Percentiles rank a stretch among this genome's conserved stretches.
These are phyloP conservation scores for Hyppa rectilinea DNA, from an alignment of 2,888 invertebrate genomes.

Conservation along the genomic window DNA sequence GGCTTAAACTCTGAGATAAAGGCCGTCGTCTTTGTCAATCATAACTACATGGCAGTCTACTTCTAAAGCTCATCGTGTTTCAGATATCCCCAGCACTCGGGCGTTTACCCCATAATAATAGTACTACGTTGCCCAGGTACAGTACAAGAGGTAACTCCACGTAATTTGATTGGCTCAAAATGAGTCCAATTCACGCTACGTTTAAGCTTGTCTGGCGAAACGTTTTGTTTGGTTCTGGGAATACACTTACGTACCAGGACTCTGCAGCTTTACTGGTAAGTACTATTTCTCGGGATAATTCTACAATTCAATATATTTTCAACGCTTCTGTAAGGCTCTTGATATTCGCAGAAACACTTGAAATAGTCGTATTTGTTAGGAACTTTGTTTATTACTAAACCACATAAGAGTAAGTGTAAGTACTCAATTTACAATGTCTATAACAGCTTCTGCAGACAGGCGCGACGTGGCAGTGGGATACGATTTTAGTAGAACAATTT, in stretches of 20 bases:
- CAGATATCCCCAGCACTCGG: neutral
- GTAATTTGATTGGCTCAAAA: neutral
- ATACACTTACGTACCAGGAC: neutral
- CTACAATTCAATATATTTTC: neutral
- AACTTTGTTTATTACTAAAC: neutral
- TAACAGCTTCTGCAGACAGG: too few species aligned
- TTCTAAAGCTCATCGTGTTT: neutral
- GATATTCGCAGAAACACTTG: constrained; percentile 2
- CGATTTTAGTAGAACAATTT: too few species aligned
- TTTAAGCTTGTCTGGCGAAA: neutral
- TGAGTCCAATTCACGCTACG: neutral
- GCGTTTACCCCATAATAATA: too few species aligned
- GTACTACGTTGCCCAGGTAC: neutral
- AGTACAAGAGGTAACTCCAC: too few species aligned
- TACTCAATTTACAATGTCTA: neutral
- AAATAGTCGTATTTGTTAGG: neutral
- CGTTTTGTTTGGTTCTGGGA: neutral
- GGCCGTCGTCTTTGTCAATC: neutral
- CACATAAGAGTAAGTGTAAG: too few species aligned
- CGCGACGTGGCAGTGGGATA: too few species aligned
- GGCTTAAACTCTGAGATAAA: too few species aligned
- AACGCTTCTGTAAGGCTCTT: neutral
- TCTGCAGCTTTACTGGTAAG: neutral
- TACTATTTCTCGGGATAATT: neutral
- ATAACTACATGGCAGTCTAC: neutral